Evolutionary conservation across 2,888 invertebrate genomes (phyloP).

Genomic region (Carpatolechia fugitivella): DNA sequence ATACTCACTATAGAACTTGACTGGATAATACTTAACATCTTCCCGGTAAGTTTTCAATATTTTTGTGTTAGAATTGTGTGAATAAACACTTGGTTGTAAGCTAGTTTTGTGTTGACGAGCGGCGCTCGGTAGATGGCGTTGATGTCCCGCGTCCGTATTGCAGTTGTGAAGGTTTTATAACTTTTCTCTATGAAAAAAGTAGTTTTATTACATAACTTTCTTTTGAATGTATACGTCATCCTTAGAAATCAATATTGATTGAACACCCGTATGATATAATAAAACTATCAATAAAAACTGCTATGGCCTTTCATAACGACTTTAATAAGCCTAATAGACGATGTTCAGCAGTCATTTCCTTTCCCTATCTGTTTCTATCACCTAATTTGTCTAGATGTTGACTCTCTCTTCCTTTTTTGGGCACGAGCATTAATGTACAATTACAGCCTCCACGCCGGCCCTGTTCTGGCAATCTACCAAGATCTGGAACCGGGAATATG

Average conservation of each 20-base stretch:
- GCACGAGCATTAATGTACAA: not conserved
- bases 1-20: slow-evolving; percentile 9
- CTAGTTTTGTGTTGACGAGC: not conserved
- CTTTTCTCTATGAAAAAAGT: slow-evolving; percentile 31
- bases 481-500: not conserved
- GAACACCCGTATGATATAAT: no score
- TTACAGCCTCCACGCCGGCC: not conserved
- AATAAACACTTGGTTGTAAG: no score
- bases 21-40: not conserved
- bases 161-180: slow-evolving; percentile 49
- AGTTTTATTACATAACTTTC: slow-evolving; percentile 42
- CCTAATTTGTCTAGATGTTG: not conserved
- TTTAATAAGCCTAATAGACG: no score
- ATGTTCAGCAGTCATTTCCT: no score
- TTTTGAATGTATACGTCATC: not conserved
- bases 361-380: not conserved
- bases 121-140: slow-evolving; percentile 58
- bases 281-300: no score
- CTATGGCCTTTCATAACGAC: no score
- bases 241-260: no score
- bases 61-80: not conserved
- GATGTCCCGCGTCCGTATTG: slow-evolving; percentile 57
- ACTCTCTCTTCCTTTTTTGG: not conserved
- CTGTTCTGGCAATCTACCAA: slow-evolving; percentile 10
- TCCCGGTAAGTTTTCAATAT: slow-evolving; percentile 19